Evolutionary conservation across 2,113 vertebrate genomes (phyloP).

Genomic region (Triplophysa rosa): DNA sequence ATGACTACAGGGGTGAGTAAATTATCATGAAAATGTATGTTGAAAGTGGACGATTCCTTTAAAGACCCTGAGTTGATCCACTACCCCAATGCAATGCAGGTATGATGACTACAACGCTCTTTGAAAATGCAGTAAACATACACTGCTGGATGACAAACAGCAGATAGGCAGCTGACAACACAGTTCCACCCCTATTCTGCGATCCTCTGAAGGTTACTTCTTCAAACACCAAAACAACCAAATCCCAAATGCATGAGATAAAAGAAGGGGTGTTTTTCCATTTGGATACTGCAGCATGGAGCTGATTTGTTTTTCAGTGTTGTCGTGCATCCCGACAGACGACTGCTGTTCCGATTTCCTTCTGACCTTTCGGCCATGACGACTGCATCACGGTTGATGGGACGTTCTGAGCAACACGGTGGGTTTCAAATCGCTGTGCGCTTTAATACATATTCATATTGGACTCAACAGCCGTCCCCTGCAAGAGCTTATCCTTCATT

Average conservation of each 20-base stretch:
- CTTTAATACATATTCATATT: conserved; percentile 30
- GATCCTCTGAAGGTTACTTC: conserved; percentile 62
- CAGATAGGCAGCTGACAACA: conserved; percentile 41
- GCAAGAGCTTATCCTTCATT: not conserved
- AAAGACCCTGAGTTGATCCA: not conserved
- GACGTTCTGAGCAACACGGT: not conserved
- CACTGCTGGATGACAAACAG: conserved; percentile 25
- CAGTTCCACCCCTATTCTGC: conserved; percentile 11
- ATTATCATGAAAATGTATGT: too few relatives aligned
- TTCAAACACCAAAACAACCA: conserved; percentile 52
- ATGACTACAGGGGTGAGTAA: too few relatives aligned
- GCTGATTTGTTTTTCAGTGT: conserved; percentile 36
- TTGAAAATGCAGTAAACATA: conserved; percentile 44
- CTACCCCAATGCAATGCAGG: conserved; percentile 6
- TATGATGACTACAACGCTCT: conserved; percentile 7
- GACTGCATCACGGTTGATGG: not conserved
- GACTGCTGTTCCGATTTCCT: conserved; percentile 32
- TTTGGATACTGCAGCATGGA: conserved; percentile 21
- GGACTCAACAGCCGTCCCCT: not conserved
- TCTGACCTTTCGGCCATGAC: conserved; percentile 37
- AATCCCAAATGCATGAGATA: conserved; percentile 40
- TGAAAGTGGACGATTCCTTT: too few relatives aligned
- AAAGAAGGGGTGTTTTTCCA: conserved; percentile 35
- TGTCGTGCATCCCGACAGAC: not conserved
- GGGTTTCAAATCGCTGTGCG: not conserved